These are phyloP conservation scores for Dolichoris vasculosae DNA, from an alignment of 1,140 invertebrate species.

Conservation along the genomic window DNA sequence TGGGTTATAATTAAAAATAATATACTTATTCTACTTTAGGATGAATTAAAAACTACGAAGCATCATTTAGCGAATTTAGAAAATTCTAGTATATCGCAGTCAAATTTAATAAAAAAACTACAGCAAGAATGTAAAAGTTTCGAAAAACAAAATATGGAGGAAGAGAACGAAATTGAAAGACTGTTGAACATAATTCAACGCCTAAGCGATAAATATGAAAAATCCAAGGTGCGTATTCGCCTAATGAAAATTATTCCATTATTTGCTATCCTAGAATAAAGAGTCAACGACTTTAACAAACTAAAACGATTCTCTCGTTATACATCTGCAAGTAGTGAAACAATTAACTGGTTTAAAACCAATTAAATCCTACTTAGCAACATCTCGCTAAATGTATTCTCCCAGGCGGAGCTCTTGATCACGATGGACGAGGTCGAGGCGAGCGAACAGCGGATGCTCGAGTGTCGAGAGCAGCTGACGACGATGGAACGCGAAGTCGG, in stretches of 20 bases:
- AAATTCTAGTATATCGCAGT: background rate
- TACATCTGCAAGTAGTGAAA: no score
- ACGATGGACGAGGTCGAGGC: background rate
- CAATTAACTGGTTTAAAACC: no score
- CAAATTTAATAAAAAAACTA: constrained; percentile 4
- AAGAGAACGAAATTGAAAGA: constrained; percentile 39
- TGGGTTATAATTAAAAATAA: background rate
- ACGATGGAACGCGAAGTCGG: constrained; percentile 34
- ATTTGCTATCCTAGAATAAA: no score
- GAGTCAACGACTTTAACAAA: no score
- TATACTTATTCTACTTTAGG: background rate
- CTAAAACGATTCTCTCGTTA: no score
- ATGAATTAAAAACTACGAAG: constrained; percentile 3
- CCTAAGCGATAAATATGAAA: constrained; percentile 19
- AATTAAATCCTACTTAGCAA: no score
- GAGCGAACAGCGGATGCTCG: background rate
- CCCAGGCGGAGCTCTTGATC: background rate
- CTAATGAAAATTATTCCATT: no score
- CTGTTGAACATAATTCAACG: constrained; percentile 24
- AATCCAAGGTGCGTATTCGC: background rate
- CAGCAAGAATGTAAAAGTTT: constrained; percentile 24
- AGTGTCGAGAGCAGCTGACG: constrained; percentile 24
- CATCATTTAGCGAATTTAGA: background rate
- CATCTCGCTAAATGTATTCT: background rate
- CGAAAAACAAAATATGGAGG: background rate